Percentiles rank a stretch among this genome's conserved stretches.
Conservation (phyloP, 2,113 vertebrate species). For the Fukomys damarensis region DNA sequence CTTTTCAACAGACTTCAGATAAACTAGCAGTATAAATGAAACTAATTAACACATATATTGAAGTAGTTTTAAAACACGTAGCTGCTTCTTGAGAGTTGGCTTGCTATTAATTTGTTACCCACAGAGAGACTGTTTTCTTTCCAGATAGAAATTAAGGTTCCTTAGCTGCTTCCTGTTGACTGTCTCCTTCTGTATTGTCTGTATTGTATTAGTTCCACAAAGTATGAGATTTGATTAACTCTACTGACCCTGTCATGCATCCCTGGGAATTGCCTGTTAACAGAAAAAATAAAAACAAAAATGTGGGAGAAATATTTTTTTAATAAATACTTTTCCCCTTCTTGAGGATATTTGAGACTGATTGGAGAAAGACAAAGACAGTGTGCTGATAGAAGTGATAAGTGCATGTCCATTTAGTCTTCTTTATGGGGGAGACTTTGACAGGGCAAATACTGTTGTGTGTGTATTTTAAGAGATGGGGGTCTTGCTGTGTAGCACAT, state of each 20-base stretch:
- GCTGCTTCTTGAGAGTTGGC: background rate
- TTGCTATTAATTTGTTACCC: background rate
- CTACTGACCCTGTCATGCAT: background rate
- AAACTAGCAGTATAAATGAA: background rate
- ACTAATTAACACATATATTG: background rate
- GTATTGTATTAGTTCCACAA: background rate
- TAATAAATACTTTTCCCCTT: background rate
- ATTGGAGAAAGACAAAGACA: background rate
- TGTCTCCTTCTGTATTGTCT: background rate
- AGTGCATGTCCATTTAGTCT: background rate
- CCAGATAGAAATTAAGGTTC: background rate
- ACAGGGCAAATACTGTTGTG: background rate
- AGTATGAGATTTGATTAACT: background rate
- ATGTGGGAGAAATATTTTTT: background rate
- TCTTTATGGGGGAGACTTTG: background rate
- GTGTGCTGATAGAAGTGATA: background rate
- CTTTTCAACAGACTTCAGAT: background rate
- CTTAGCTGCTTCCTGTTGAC: background rate
- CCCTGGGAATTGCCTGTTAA: constrained; percentile 40
- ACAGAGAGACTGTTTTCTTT: background rate
- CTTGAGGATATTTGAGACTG: constrained; percentile 10
- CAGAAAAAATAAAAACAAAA: background rate
- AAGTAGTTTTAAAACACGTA: background rate
- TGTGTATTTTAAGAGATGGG: background rate
- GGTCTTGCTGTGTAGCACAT: background rate